Conservation (phyloP, 2,797 vertebrate species). For the Sebastes flavidus region DNA sequence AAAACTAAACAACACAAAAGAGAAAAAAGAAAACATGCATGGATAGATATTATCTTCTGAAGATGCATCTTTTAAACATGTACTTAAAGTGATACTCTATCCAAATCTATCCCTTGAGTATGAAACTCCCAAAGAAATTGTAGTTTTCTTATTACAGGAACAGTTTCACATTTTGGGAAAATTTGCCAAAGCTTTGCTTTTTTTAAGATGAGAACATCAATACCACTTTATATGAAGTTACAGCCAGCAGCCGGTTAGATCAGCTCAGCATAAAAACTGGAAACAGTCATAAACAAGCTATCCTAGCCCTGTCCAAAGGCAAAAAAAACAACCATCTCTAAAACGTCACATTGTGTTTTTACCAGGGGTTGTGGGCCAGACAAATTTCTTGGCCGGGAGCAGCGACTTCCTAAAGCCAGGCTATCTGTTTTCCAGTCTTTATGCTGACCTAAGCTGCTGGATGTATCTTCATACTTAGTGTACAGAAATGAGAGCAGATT, state of each 20-base stretch:
- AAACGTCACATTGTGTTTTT: background rate
- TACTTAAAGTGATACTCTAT: background rate
- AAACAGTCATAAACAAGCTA: background rate
- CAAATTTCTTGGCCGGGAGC: background rate
- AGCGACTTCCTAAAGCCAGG: too few species aligned
- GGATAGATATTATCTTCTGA: background rate
- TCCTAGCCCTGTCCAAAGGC: background rate
- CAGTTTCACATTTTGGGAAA: background rate
- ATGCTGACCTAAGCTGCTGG: background rate
- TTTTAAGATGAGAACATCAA: background rate
- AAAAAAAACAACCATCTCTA: background rate
- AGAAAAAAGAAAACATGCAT: constrained; percentile 1
- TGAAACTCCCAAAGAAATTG: background rate
- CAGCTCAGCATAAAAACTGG: background rate
- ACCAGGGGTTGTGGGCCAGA: background rate
- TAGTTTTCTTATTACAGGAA: background rate
- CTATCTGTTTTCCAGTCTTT: background rate
- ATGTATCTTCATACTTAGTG: background rate
- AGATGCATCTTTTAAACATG: constrained; percentile 1
- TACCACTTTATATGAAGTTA: background rate
- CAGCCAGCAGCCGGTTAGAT: background rate
- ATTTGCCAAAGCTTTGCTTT: background rate
- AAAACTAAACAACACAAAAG: background rate
- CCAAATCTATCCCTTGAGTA: background rate
- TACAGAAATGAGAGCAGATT: background rate